These are phyloP conservation scores for Pheosia gnoma DNA, from an alignment of 2,888 invertebrate species.

Conservation along the genomic window DNA sequence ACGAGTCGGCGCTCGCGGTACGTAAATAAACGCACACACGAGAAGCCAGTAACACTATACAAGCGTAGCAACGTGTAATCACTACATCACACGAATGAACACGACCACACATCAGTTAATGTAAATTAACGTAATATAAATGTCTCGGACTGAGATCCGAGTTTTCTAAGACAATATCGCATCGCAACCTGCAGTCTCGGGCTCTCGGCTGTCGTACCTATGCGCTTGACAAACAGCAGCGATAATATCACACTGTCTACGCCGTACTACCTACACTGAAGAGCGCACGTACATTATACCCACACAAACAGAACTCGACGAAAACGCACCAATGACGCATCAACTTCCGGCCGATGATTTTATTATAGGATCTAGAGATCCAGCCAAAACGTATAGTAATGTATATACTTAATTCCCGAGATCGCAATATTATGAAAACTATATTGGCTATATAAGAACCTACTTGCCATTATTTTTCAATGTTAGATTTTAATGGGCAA, in stretches of 20 bases:
- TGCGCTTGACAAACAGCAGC: constrained; percentile 40
- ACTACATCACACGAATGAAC: constrained; percentile 51
- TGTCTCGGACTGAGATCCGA: constrained; percentile 19
- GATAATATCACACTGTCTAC: constrained; percentile 50
- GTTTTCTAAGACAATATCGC: constrained; percentile 1
- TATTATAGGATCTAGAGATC: constrained; percentile 77
- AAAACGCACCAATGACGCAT: constrained; percentile 80
- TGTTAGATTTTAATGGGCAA: no score
- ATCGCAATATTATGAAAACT: no score
- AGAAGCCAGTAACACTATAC: constrained; percentile 81
- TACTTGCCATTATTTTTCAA: no score
- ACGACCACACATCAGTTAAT: constrained; percentile 44
- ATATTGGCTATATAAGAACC: no score
- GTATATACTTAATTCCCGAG: constrained; percentile 15
- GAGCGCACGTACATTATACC: constrained; percentile 47
- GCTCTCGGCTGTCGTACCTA: constrained; percentile 17
- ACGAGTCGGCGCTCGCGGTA: constrained; percentile 83
- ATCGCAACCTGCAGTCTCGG: constrained; percentile 9
- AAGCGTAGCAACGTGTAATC: constrained; percentile 64
- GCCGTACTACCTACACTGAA: constrained; percentile 48
- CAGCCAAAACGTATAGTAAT: constrained; percentile 47
- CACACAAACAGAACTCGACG: constrained; percentile 74
- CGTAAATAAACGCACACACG: constrained; percentile 84
- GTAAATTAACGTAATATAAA: constrained; percentile 19
- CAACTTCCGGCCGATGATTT: constrained; percentile 81